Base-by-base conservation (phyloP, 2,888 invertebrate species). In the Andrena bucephala region DNA sequence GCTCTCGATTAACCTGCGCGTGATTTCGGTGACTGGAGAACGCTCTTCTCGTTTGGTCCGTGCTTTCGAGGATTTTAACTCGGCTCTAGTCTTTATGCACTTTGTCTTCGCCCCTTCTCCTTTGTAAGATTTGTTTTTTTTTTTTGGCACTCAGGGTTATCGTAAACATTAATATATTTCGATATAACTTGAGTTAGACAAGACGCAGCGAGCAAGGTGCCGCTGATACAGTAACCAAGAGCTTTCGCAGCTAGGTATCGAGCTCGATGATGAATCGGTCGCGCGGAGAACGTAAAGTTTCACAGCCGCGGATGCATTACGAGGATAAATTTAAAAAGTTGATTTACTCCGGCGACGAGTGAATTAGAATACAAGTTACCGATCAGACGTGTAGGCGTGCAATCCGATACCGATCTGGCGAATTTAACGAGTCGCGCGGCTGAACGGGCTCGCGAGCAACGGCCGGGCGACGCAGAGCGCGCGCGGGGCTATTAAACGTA, bases 401-500 rank as follows among this genome's bases (percentile, higher is more conserved):
- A 42, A 85, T 77, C 73, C 74, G 86, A 87, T 87, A 87, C 78
- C 86, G 88, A 87, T 85, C 88, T 83, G 67, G 60, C 66, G 69
- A 83, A 52, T 60, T 59, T 75, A 81, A 78, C 86, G 88, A 80
- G 81, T 63, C 81, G 80, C 73, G 20, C 2, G 31, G 16, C 33
- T 60, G 52, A 68, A 67, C 75, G 70, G 54, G 20, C 42, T 42
- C 16, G 36, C 63, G 63, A 63, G 63, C 36, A 33, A 62, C 63
- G 63, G 63, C 42, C 24, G 24, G 36, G 63, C 65, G 66, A 62
- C 83, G 76, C 48, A 20, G 31, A 54, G 73, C 66, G 36, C 63
- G 59, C 72, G 70, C 70, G 59, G 78, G 62, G 84, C 88, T 87
- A 89, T 87, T 88, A 88, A 87, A 87, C 84, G 83, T 84, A 81